phyloP scores from a whole-genome alignment of 2,888 invertebrate genomes.

The Ditylenchus weischeri region DNA sequence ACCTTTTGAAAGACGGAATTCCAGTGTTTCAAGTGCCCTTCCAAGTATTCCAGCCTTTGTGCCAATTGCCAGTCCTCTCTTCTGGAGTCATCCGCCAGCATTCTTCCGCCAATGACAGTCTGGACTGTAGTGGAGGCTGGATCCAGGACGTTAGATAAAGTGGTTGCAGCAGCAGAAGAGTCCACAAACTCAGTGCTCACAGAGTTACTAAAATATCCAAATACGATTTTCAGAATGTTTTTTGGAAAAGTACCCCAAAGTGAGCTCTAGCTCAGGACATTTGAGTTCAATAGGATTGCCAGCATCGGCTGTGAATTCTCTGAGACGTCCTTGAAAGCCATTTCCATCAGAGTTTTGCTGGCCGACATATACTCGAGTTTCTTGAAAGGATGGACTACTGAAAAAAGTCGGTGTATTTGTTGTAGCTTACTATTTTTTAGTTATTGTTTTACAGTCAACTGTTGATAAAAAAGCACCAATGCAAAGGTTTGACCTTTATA shows the following conservation, averaged over 20 bases:
- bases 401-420: conserved; percentile 9
- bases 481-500: too few relatives aligned
- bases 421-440: neutral
- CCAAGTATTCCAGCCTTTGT: conserved; percentile 25
- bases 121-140: conserved; percentile 1
- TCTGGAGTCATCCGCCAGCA: conserved; percentile 1
- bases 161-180: neutral
- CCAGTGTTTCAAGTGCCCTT: conserved; percentile 31
- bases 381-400: neutral
- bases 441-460: too few relatives aligned
- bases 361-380: conserved; percentile 9
- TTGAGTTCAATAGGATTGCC: conserved; percentile 9
- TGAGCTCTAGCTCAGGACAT: conserved; percentile 8
- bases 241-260: neutral
- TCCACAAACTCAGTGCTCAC: neutral
- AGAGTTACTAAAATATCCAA: neutral
- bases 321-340: conserved; percentile 11
- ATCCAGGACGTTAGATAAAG: neutral
- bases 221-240: too few relatives aligned
- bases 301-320: conserved; percentile 16
- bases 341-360: neutral
- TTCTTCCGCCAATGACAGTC: neutral
- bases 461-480: too few relatives aligned
- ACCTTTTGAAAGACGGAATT: conserved; percentile 25
- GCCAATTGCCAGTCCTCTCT: conserved; percentile 1